Percentiles rank a stretch among this genome's conserved stretches.
These are phyloP conservation scores for Brachystomella parvula DNA, from an alignment of 1,140 invertebrate genomes.

Conservation along the genomic window DNA sequence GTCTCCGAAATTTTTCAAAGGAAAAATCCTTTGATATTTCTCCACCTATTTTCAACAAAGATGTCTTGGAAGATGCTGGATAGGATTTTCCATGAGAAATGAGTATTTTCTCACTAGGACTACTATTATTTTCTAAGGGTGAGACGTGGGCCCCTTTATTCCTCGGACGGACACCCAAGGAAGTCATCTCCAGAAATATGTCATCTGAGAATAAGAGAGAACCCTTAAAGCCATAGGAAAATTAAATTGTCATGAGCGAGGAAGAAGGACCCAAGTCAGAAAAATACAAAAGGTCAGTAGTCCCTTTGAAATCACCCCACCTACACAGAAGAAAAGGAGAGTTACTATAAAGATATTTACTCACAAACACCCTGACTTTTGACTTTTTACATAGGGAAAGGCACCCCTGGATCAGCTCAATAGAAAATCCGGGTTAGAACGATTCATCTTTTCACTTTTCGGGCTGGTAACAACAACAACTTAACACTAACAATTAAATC, in stretches of 20 bases:
- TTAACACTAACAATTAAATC: constrained; percentile 11
- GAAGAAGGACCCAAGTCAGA: neutral
- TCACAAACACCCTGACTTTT: neutral
- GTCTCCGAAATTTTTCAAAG: neutral
- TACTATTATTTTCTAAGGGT: neutral
- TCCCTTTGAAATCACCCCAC: neutral
- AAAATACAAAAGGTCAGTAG: too few species aligned
- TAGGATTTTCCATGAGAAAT: neutral
- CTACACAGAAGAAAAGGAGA: neutral
- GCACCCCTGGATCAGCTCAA: neutral
- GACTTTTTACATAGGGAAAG: neutral
- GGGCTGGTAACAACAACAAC: neutral
- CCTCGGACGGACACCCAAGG: constrained; percentile 1
- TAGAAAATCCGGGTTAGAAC: neutral
- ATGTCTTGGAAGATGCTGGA: constrained; percentile 6
- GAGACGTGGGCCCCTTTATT: neutral
- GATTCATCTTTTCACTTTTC: neutral
- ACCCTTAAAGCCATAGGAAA: neutral
- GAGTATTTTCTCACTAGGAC: neutral
- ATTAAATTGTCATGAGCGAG: constrained; percentile 1
- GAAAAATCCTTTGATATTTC: neutral
- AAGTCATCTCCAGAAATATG: neutral
- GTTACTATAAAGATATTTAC: neutral
- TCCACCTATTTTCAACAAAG: constrained; percentile 6
- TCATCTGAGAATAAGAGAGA: neutral